Evolutionary conservation across 2,113 vertebrate genomes (phyloP), one percentile per base, ranked within the genome.

Genomic region (Drymodes brunneopygia): DNA sequence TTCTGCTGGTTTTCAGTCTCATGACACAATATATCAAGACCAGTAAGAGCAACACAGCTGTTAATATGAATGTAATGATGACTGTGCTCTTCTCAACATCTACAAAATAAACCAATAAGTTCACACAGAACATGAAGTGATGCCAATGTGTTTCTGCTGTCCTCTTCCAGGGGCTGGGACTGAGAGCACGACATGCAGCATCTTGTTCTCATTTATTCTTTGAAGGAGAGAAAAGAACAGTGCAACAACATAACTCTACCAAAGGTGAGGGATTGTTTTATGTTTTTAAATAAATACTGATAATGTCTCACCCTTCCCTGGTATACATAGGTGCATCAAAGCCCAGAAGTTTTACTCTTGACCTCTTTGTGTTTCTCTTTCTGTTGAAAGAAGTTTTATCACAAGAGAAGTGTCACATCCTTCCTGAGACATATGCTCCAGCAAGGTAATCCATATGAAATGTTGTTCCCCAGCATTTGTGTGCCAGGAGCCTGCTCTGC

Each of bases 21-120:
- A 21, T 10, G 31, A 38, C 10, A 25, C 11, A 64, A 51, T 4
- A 2, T 10, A 35, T 56, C 13, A 31, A 33, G 29, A 31, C 2
- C 1, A 0, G 2, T 45, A 60, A 53, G 57, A 44, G 10, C 27
- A 60, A 2, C 4, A 15, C 20, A 65, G 29, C 5, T 73, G 8
- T 35, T 35, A 56, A 6, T 25, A 72, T 17, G 0, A 0, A 22
- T 15, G 8, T 31, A 45, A 44, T 9, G 38, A 73, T 27, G 12
- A 65, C 29, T 27, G 2, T 15, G 18, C 2, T 50, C 25, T 36
- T 78, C 69, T 44, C 50, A 50, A 13, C 33, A 48, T 45, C 90
- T 93, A 12, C 15, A 33, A 73, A 77, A 61, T 36, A 78, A 77
- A 58, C 5, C 20, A 28, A 2, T n/a, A 48, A 81, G 12, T 21